Percentiles rank a stretch among this genome's conserved stretches.
Conservation (phyloP, 2,888 invertebrate species). For the Omphaloscelis lunosa region DNA sequence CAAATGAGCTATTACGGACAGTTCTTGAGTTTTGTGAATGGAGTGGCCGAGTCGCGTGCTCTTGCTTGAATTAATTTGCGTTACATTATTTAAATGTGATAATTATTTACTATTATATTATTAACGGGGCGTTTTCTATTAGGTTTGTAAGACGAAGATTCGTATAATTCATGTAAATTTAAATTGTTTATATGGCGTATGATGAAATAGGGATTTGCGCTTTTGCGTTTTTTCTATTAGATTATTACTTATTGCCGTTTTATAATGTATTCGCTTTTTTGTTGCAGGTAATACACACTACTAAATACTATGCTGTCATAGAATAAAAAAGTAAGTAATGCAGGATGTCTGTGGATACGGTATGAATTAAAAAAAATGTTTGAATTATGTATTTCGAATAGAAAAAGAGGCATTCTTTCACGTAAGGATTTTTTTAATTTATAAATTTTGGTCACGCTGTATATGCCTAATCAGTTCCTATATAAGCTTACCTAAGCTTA, state of each 20-base stretch:
- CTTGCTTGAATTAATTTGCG: constrained; percentile 81
- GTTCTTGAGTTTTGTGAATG: constrained; percentile 82
- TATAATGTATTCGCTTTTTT: constrained; percentile 32
- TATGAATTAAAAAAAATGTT: constrained; percentile 44
- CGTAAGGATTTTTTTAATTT: background rate
- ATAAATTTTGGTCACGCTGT: constrained; percentile 43
- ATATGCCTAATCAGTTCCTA: constrained; percentile 10
- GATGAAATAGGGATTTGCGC: constrained; percentile 38
- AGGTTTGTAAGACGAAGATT: constrained; percentile 72
- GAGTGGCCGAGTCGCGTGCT: constrained; percentile 80
- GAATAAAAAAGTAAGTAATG: constrained; percentile 43
- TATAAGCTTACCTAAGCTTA: background rate
- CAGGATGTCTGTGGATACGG: constrained; percentile 23
- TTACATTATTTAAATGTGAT: constrained; percentile 84
- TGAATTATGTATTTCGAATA: background rate
- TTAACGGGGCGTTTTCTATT: constrained; percentile 78
- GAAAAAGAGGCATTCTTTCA: constrained; percentile 24
- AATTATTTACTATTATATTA: constrained; percentile 82
- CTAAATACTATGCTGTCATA: constrained; percentile 15
- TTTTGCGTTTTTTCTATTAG: constrained; percentile 7
- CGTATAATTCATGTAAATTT: constrained; percentile 69
- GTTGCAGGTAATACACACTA: constrained; percentile 54
- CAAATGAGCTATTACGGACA: constrained; percentile 83
- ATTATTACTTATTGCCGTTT: constrained; percentile 22
- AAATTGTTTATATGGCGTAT: constrained; percentile 28